Percentiles rank a stretch among this genome's conserved stretches.
These are phyloP conservation scores for Cheilosia soror DNA, from an alignment of 2,888 invertebrate genomes.

Conservation along the genomic window DNA sequence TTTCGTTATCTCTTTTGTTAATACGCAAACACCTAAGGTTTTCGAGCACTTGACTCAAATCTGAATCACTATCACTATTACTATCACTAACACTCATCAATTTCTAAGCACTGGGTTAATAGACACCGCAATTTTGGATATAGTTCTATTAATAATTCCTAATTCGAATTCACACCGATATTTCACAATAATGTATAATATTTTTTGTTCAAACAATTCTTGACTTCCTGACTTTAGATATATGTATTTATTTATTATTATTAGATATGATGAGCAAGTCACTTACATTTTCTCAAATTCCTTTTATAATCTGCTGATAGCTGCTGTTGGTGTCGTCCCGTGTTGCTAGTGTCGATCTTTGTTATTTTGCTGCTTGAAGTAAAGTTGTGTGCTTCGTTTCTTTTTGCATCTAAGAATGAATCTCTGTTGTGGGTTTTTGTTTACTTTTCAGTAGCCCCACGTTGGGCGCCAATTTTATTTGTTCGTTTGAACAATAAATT, in stretches of 20 bases:
- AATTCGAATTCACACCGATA: slow-evolving; percentile 6
- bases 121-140: background rate
- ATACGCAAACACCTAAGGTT: slow-evolving; percentile 4
- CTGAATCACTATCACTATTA: slow-evolving; percentile 6
- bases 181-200: slow-evolving; percentile 5
- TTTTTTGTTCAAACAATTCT: slow-evolving; percentile 9
- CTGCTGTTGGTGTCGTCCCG: too few species aligned
- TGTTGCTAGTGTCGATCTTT: background rate
- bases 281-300: slow-evolving; percentile 8
- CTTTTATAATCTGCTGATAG: slow-evolving; percentile 1
- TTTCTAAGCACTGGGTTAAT: too few species aligned
- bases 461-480: background rate
- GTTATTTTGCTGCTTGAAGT: background rate
- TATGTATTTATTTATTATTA: slow-evolving; percentile 7
- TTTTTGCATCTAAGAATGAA: background rate
- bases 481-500: background rate
- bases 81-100: slow-evolving; percentile 1
- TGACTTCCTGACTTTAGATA: background rate
- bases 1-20: slow-evolving; percentile 6
- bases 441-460: background rate
- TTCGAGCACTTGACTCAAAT: slow-evolving; percentile 6
- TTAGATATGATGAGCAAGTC: slow-evolving; percentile 8
- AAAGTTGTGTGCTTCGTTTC: background rate
- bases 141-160: background rate
- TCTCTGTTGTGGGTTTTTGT: slow-evolving; percentile 9